Evolutionary conservation across 53 echinoderm and acorn worm genomes (phyloP).

Genomic region (Hippasteria phrygiana): DNA sequence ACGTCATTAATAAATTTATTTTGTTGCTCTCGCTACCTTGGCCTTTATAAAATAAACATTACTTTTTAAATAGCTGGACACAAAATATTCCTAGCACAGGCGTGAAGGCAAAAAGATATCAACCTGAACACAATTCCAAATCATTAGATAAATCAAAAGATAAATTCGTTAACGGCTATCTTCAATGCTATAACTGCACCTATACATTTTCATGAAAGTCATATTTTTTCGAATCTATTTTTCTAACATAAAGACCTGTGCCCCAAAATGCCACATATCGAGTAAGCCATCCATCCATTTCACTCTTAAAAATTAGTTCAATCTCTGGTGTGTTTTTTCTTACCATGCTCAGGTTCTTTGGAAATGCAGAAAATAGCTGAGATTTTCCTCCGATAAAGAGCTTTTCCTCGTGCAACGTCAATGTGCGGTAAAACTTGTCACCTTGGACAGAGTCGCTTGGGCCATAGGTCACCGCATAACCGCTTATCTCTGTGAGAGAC

Average conservation of each 20-base stretch:
- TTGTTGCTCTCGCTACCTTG: no score
- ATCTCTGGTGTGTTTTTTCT: background rate
- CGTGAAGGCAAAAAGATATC: no score
- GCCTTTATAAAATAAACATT: no score
- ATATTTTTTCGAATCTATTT: no score
- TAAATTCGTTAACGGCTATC: no score
- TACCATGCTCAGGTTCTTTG: constrained; percentile 17
- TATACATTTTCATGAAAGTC: no score
- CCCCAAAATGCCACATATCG: background rate
- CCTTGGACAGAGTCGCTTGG: background rate
- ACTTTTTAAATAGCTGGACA: no score
- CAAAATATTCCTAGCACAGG: no score
- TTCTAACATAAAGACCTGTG: background rate
- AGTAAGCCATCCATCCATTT: background rate
- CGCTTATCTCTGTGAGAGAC: constrained; percentile 15
- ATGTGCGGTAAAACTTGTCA: constrained; percentile 36
- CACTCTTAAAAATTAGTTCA: background rate
- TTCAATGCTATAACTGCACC: no score
- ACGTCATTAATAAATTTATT: no score
- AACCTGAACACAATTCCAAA: no score
- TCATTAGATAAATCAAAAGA: no score
- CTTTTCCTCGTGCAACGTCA: constrained; percentile 2
- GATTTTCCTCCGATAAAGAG: constrained; percentile 31
- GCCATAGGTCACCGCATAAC: background rate
- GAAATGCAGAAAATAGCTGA: constrained; percentile 2